Percentiles rank a stretch among this genome's conserved stretches.
These are phyloP conservation scores for Dynastes hyllus DNA, from an alignment of 2,888 invertebrate species.

Conservation along the genomic window DNA sequence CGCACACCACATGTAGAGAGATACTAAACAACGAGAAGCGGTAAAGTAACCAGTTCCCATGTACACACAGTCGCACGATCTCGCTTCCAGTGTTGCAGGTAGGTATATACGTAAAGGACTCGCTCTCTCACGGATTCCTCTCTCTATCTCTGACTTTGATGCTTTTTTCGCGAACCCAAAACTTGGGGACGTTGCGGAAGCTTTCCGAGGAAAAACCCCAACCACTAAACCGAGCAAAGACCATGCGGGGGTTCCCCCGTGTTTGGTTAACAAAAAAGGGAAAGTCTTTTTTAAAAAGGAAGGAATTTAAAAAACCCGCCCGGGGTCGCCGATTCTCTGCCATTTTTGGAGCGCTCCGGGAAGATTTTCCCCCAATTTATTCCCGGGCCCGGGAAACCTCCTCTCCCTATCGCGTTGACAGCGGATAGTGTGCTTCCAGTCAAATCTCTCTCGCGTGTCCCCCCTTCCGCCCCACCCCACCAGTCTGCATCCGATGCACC, in stretches of 20 bases:
- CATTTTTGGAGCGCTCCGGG: constrained; percentile 65
- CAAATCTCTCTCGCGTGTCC: constrained; percentile 27
- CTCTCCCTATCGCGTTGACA: constrained; percentile 53
- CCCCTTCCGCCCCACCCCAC: constrained; percentile 54
- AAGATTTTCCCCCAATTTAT: constrained; percentile 47
- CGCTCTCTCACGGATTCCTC: constrained; percentile 56
- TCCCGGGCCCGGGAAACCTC: neutral
- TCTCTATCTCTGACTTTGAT: neutral
- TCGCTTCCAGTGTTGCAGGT: neutral
- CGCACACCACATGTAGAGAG: constrained; percentile 59
- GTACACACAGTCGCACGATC: neutral
- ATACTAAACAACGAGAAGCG: constrained; percentile 14
- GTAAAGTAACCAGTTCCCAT: constrained; percentile 32
- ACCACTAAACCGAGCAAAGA: constrained; percentile 64
- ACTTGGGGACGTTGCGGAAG: constrained; percentile 71
- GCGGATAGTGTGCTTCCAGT: constrained; percentile 51
- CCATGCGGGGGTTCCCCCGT: constrained; percentile 68
- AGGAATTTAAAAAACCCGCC: no score
- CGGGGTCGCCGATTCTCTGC: constrained; percentile 63
- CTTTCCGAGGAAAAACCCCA: constrained; percentile 58
- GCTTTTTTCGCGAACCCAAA: constrained; percentile 61
- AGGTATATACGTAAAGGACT: constrained; percentile 58
- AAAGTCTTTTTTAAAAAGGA: no score
- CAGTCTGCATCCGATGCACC: constrained; percentile 72
- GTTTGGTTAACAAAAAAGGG: no score